Evolutionary conservation across 2,797 vertebrate genomes (phyloP), one percentile per base, ranked within the genome.

Genomic region (Amblyopsis hoosieri): DNA sequence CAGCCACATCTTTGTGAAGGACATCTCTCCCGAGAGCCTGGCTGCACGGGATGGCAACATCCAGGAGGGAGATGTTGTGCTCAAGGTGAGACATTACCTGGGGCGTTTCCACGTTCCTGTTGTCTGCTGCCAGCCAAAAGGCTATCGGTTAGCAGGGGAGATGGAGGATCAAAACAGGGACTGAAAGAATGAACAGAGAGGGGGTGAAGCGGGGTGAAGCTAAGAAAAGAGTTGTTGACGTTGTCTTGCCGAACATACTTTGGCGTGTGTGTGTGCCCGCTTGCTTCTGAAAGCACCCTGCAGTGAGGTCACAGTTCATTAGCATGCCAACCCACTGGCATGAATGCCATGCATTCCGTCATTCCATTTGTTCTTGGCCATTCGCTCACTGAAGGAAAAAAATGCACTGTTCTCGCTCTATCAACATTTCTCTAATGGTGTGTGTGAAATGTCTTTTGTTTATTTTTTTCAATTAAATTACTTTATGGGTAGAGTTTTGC

Each of bases 1-100:
- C 78, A 99, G 97, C 87, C 97, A 99, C 89, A 99, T 99, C 83
- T 99, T 99, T 85, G 97, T 99, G 76, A 99, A 99, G 85, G 97
- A 99, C 90, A 99, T 99, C 76, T 99, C 97, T 14, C 96, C 97
- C 4, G 97, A 99, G 67, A 98, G 97, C 83, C 91, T 99, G 78
- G 97, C 97, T 82, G 97, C 97, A 60, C 93, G 95, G 89, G 97
- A 99, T 69, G 97, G 97, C 84, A 99, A 97, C 88, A 98, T 99
- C 82, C 96, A 96, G 85, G 97, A 99, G 91, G 97, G 97, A 73
- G 97, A 98, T 75, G 97, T 98, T 71, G 97, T 98, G 33, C 90
- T 98, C 47, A 99, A 99, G 96, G 97, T 98, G 89, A 87, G 82
- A 54, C 42, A 53, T 92, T 81, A 90, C 17, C 62, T n/a, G 10